Percentiles rank a stretch among this genome's conserved stretches.
Evolutionary conservation across 2,888 invertebrate genomes (phyloP).

Genomic region (Tachina grossa): DNA sequence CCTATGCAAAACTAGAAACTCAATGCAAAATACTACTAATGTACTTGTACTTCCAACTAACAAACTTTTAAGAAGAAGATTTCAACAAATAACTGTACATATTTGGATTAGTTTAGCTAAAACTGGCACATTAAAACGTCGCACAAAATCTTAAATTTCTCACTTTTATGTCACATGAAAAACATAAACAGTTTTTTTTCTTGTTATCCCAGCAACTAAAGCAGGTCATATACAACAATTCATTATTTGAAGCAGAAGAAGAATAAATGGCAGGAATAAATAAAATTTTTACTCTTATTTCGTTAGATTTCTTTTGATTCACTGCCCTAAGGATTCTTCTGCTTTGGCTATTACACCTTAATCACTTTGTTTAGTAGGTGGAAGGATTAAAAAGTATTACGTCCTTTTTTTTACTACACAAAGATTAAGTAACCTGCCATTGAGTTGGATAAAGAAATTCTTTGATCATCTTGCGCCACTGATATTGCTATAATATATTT

Average conservation of each 20-base stretch:
- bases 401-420: constrained; percentile 40
- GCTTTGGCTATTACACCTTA: constrained; percentile 47
- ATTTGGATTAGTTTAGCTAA: constrained; percentile 59
- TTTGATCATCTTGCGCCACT: constrained; percentile 69
- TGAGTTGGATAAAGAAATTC: constrained; percentile 24
- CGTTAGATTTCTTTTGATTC: constrained; percentile 10
- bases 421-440: constrained; percentile 52
- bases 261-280: constrained; percentile 5
- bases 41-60: background rate
- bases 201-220: background rate
- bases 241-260: constrained; percentile 36
- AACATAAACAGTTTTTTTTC: background rate
- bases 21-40: background rate
- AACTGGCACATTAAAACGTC: constrained; percentile 49
- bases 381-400: constrained; percentile 71
- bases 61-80: constrained; percentile 57
- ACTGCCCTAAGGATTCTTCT: constrained; percentile 12
- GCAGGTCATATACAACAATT: constrained; percentile 60
- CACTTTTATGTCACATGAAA: constrained; percentile 42
- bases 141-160: constrained; percentile 33
- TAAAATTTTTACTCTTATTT: constrained; percentile 25
- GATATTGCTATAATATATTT: constrained; percentile 1
- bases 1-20: constrained; percentile 17
- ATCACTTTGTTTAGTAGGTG: constrained; percentile 70
- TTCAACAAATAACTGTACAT: constrained; percentile 42